Base-by-base conservation (phyloP, 1,140 invertebrate genomes). In the Phortica variegata region DNA sequence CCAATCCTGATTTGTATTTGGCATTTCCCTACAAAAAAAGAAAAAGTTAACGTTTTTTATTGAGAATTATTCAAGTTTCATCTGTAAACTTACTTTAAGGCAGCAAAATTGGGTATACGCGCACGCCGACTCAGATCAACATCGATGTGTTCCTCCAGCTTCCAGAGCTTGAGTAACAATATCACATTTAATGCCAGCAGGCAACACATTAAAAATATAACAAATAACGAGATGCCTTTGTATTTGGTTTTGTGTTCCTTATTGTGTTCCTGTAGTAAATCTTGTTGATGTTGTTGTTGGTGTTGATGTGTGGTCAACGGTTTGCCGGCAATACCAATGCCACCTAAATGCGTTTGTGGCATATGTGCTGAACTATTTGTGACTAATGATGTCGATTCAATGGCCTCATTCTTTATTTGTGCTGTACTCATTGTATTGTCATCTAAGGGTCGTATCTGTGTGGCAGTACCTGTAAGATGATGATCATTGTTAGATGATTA, bases 151-250 rank as follows among this genome's bases (percentile, higher is more conserved):
- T 79, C 48, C 66, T 91, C 89, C 39, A 91, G 75, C 38, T 82
- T 80, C 84, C 86, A 89, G 42, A 92, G 76, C 80, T 90, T 90
- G 68, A 87, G 87, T 77, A 89, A 90, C 32, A 92, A 79, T 59
- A 90, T 79, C 47, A 87, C 86, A 80, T 91, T 91, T 54, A 91
- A 82, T 51, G 87, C 60, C 51, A 90, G 80, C 58, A 92, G 80
- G 60, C 83, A 78, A 48, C 83, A 75, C 31, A 88, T 76, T 65
- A 85, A 78, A 60, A 80, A 56, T 47, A 86, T 78, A 48, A 87
- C 79, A 68, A 85, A 78, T 63, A 79, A 77, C 54, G 58, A 78
- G 53, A 73, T 75, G 70, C 70, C 57, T 52, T 60, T 73, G 55
- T 66, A 55, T 52, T 54, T 54, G 43, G 52, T 55, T 39, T 33